phyloP scores from a whole-genome alignment of 2,888 invertebrate genomes.

The Aphrophora alni region DNA sequence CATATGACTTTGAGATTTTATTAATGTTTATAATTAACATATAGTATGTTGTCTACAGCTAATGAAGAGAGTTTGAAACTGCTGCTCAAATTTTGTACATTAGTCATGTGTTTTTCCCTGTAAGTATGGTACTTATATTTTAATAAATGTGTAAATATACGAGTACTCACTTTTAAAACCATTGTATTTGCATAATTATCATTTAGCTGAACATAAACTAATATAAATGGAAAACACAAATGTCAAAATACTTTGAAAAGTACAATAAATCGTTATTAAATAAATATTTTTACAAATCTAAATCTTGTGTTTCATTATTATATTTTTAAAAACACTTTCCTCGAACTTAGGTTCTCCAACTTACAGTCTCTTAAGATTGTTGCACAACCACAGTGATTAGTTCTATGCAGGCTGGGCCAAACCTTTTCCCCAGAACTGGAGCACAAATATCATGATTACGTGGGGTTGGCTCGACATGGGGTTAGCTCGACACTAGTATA shows the following conservation, averaged over 20 bases:
- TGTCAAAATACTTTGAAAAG: slow-evolving; percentile 9
- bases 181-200: not conserved
- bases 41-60: not conserved
- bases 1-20: slow-evolving; percentile 4
- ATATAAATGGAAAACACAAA: not conserved
- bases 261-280: slow-evolving; percentile 4
- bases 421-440: no score
- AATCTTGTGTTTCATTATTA: not conserved
- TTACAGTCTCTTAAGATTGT: no score
- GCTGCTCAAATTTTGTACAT: not conserved
- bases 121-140: not conserved
- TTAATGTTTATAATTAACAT: not conserved
- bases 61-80: not conserved
- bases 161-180: not conserved
- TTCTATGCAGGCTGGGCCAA: no score
- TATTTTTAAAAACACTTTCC: no score
- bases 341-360: no score
- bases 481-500: no score
- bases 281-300: slow-evolving; percentile 6
- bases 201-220: not conserved
- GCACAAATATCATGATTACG: no score
- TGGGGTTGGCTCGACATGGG: no score
- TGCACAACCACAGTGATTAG: no score
- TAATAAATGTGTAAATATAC: not conserved
- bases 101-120: not conserved